These are phyloP conservation scores for Papio anubis DNA, from an alignment of 2,113 vertebrate genomes.

Conservation along the genomic window DNA sequence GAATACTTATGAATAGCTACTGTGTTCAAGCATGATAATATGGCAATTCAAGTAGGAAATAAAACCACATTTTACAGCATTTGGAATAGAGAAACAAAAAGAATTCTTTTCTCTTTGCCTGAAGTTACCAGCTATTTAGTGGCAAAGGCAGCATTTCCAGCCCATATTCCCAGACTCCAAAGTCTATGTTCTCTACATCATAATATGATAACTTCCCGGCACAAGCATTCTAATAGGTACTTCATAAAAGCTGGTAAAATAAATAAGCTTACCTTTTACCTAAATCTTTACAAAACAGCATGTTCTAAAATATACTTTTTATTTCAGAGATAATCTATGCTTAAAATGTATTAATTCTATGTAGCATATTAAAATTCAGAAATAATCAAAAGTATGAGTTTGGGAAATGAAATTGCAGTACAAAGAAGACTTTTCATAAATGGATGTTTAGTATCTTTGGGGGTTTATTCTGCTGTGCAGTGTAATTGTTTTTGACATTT, in stretches of 20 bases:
- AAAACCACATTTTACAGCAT: not conserved
- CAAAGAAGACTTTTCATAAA: conserved; percentile 68
- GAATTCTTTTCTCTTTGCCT: not conserved
- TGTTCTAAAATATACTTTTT: not conserved
- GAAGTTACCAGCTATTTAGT: not conserved
- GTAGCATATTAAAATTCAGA: not conserved
- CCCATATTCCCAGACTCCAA: not conserved
- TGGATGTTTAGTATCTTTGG: conserved; percentile 63
- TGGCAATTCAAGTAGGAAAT: not conserved
- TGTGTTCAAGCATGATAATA: not conserved
- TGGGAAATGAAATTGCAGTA: conserved; percentile 21
- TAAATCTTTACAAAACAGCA: not conserved
- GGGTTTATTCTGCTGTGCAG: conserved; percentile 61
- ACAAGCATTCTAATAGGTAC: not conserved
- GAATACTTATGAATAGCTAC: not conserved
- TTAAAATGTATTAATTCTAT: not conserved
- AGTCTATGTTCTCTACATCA: not conserved
- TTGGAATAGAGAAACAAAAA: not conserved
- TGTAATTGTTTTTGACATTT: conserved; percentile 80
- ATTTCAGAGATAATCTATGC: not conserved
- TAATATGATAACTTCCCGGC: not conserved
- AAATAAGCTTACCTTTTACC: not conserved
- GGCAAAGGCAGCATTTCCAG: not conserved
- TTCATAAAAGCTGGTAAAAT: not conserved
- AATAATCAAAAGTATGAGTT: not conserved